Evolutionary conservation across 2,113 vertebrate genomes (phyloP).

Genomic region (Galemys pyrenaicus): DNA sequence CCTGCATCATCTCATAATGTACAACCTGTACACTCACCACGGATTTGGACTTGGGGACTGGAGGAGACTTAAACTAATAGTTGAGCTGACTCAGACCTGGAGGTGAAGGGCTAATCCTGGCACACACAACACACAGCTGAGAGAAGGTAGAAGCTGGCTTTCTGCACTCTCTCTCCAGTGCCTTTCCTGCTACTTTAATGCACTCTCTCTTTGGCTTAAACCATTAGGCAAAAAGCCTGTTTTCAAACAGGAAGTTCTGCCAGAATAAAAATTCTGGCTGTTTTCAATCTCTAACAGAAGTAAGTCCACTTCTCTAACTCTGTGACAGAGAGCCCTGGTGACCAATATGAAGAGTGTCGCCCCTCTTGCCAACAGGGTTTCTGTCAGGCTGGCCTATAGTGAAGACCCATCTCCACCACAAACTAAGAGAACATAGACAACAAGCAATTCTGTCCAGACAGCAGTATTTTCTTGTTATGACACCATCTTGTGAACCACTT

Average conservation of each 20-base stretch:
- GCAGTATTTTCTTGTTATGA: constrained; percentile 10
- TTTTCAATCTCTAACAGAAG: background rate
- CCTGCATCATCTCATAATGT: background rate
- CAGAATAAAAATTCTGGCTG: constrained; percentile 27
- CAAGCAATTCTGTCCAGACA: background rate
- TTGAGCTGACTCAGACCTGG: background rate
- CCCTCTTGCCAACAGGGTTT: background rate
- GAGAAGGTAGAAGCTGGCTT: background rate
- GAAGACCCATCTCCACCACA: rapidly evolving
- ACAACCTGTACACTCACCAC: background rate
- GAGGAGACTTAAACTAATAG: background rate
- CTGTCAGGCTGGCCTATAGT: background rate
- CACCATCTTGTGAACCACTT: constrained; percentile 69
- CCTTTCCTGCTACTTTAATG: background rate
- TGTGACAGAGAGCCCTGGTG: background rate
- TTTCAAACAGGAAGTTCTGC: background rate
- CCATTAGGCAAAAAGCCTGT: background rate
- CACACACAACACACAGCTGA: background rate
- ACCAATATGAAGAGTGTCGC: background rate
- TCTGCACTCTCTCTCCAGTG: rapidly evolving
- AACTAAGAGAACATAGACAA: background rate
- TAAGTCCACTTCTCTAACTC: background rate
- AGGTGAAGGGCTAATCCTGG: background rate
- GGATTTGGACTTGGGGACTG: background rate
- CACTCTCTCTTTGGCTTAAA: constrained; percentile 28